Conservation (phyloP, 2,113 vertebrate species). For the Odobenus rosmarus region DNA sequence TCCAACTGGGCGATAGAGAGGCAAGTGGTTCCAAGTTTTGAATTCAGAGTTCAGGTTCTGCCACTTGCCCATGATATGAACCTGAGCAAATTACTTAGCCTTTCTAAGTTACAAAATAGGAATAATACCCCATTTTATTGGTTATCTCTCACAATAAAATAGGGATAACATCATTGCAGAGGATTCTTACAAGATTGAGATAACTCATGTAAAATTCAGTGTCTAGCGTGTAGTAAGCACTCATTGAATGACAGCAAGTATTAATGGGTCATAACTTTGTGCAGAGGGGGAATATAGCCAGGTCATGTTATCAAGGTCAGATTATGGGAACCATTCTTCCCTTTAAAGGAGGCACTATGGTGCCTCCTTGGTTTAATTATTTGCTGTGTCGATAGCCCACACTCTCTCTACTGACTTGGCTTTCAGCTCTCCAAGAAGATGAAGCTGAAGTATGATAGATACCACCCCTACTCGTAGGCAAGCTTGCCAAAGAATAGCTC, state of each 20-base stretch:
- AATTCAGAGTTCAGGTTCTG: slow-evolving; percentile 15
- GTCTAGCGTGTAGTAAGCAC: background rate
- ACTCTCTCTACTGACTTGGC: background rate
- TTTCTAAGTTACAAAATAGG: slow-evolving; percentile 20
- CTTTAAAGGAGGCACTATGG: background rate
- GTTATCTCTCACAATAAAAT: background rate
- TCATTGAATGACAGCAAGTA: background rate
- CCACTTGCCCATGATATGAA: background rate
- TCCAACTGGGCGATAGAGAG: background rate
- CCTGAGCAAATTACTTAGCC: background rate
- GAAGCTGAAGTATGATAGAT: background rate
- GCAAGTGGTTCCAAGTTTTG: background rate
- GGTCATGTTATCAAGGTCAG: background rate
- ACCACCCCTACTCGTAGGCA: background rate
- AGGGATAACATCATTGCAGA: background rate
- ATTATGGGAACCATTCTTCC: background rate
- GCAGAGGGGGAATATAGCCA: background rate
- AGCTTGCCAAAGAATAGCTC: background rate
- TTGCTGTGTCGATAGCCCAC: background rate
- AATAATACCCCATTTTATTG: background rate
- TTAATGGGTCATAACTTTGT: background rate
- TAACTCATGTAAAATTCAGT: background rate
- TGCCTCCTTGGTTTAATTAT: background rate
- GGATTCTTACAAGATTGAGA: background rate
- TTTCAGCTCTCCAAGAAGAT: slow-evolving; percentile 13